phyloP scores from a whole-genome alignment of 2,797 vertebrate species.

The Oreochromis mossambicus region DNA sequence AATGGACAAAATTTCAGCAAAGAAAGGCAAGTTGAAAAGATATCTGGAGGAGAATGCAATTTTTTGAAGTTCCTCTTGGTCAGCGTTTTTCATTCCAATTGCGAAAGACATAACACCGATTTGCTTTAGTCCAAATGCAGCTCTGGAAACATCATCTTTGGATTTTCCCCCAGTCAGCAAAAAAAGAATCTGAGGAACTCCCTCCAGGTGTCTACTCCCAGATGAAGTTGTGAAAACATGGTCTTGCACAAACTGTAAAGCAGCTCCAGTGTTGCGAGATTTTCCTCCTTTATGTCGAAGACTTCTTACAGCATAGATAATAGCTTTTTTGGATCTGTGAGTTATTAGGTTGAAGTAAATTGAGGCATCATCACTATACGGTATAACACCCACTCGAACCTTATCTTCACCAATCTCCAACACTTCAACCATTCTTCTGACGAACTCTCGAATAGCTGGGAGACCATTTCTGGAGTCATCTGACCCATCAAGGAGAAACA shows the following conservation, averaged over 20 bases:
- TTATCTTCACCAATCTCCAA: conserved; percentile 66
- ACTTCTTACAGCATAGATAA: conserved; percentile 70
- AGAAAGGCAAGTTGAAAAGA: conserved; percentile 66
- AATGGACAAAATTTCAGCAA: conserved; percentile 74
- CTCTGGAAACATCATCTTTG: conserved; percentile 64
- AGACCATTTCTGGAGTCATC: conserved; percentile 74
- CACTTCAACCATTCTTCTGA: conserved; percentile 72
- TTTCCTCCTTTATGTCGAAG: conserved; percentile 73
- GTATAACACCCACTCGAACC: conserved; percentile 67
- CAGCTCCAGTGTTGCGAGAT: conserved; percentile 70
- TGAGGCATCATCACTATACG: conserved; percentile 66
- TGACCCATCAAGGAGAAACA: conserved; percentile 79
- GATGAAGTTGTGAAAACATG: conserved; percentile 63
- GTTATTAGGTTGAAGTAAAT: conserved; percentile 68
- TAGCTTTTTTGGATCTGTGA: conserved; percentile 66
- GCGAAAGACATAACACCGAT: conserved; percentile 62
- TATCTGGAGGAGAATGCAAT: conserved; percentile 69
- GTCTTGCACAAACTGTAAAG: conserved; percentile 67
- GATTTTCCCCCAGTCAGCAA: conserved; percentile 73
- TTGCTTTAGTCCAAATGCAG: conserved; percentile 59
- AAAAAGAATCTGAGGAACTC: conserved; percentile 74
- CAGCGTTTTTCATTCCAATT: conserved; percentile 71
- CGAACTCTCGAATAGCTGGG: conserved; percentile 72
- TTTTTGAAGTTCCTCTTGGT: conserved; percentile 60
- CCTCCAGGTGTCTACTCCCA: conserved; percentile 68